Base-by-base conservation (phyloP, 2,113 vertebrate species). In the Lepisosteus oculatus region DNA sequence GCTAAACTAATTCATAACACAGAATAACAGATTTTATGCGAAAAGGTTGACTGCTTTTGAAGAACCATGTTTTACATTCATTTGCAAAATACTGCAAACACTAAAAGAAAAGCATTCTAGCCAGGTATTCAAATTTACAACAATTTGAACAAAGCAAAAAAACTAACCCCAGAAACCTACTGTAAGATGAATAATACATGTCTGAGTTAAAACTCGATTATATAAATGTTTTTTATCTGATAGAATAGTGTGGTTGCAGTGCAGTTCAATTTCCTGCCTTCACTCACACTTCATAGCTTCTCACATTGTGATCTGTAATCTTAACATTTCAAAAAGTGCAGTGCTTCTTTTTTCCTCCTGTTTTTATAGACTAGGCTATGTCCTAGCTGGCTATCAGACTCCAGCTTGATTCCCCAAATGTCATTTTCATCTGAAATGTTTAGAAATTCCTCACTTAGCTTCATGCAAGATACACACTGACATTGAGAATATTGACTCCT, bases 211-310 rank as follows among this genome's bases (percentile, higher is more conserved):
- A 88, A 89, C 81, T 86, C 77, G 81, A 86, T 90, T 90, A 88
- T 86, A 85, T 75, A 80, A 75, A 84, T 59, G 63, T 84, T 88
- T 87, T 88, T 88, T 90, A 92, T 92, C 90, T 90, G 89, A 92
- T 89, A 87, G 84, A 87, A 85, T 86, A 84, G 81, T 78, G 83
- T 83, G 76, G 70, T 81, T 80, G 83, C 81, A 76, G 76, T 76
- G 77, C 79, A 81, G 86, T 89, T 88, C 85, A 89, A 89, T 89
- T 89, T 88, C 86, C 78, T 67, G 83, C 72, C 80, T 79, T 80
- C 74, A 55, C 82, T 86, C 83, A 84, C 80, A 85, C 83, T 89
- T 88, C 84, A 90, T 79, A 81, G 86, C 82, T 80, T 85, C 78
- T 85, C 78, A 81, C 80, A 80, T 80, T 81, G 76, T 70, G 47